A percentile compares a stretch with the other conserved stretches of the same genome.
These are phyloP conservation scores for Microtus pennsylvanicus DNA, from an alignment of 2,113 vertebrate genomes.

Conservation along the genomic window DNA sequence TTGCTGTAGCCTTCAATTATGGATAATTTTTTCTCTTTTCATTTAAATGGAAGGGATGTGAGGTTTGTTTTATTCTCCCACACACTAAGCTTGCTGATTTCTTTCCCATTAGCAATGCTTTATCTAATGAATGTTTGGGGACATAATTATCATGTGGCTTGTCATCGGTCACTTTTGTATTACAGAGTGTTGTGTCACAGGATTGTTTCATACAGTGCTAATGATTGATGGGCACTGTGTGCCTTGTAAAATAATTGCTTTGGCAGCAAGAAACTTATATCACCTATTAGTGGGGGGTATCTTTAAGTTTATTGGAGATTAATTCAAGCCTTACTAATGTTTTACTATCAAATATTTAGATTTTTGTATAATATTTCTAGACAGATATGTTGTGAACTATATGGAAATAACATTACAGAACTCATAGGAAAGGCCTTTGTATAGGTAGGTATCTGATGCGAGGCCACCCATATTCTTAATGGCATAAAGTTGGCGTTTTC, in stretches of 20 bases:
- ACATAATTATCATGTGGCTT: conserved; percentile 64
- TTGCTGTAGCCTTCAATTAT: conserved; percentile 73
- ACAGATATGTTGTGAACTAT: conserved; percentile 1
- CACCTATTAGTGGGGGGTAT: neutral
- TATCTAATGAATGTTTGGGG: conserved; percentile 70
- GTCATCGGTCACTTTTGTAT: conserved; percentile 60
- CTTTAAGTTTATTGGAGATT: conserved; percentile 22
- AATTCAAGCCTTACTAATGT: conserved; percentile 38
- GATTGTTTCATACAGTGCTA: conserved; percentile 48
- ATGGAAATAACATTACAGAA: conserved; percentile 24
- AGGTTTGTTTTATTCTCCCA: conserved; percentile 72
- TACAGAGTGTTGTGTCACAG: conserved; percentile 35
- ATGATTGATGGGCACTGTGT: conserved; percentile 38
- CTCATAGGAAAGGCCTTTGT: conserved; percentile 18
- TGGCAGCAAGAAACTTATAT: neutral
- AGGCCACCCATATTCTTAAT: neutral
- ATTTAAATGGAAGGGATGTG: conserved; percentile 75
- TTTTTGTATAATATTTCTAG: conserved; percentile 1
- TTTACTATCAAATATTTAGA: conserved; percentile 21
- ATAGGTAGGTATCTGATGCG: neutral
- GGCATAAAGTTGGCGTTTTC: neutral
- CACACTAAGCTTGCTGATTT: conserved; percentile 60
- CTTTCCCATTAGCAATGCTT: conserved; percentile 68
- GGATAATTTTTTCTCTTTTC: conserved; percentile 74
- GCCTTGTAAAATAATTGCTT: conserved; percentile 37